Percentiles rank a stretch among this genome's conserved stretches.
These are phyloP conservation scores for Halichondria panicea DNA, from an alignment of 37 sponge, comb jelly and placozoan genomes.

Conservation along the genomic window DNA sequence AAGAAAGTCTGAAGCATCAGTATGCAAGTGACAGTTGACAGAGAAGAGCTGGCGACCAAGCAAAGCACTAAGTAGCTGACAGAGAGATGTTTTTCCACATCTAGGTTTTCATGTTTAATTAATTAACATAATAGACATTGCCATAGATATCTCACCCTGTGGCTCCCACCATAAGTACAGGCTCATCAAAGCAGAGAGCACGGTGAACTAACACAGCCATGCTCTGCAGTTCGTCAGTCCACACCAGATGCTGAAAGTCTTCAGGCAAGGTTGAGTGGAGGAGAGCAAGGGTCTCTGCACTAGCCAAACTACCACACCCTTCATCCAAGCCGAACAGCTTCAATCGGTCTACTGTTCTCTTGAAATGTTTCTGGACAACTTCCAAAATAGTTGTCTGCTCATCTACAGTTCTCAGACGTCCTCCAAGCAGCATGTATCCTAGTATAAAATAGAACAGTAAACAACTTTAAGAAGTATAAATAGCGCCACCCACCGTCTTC, in stretches of 20 bases:
- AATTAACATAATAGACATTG: neutral
- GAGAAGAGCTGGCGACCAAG: conserved; percentile 51
- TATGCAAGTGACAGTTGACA: conserved; percentile 98
- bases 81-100: conserved; percentile 97
- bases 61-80: conserved; percentile 74
- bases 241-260: conserved; percentile 70
- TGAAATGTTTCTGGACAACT: conserved; percentile 86
- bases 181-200: conserved; percentile 88
- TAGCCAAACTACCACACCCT: conserved; percentile 44
- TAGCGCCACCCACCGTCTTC: conserved; percentile 83
- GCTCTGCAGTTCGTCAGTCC: conserved; percentile 75
- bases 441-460: neutral
- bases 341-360: conserved; percentile 45
- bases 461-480: neutral
- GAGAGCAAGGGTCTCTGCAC: conserved; percentile 6
- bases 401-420: conserved; percentile 60
- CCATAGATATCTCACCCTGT: conserved; percentile 74
- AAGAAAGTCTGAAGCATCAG: conserved; percentile 98
- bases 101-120: conserved; percentile 25
- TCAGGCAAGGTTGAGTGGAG: conserved; percentile 11
- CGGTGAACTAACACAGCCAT: conserved; percentile 80
- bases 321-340: conserved; percentile 63
- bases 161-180: conserved; percentile 89
- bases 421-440: conserved; percentile 95
- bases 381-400: conserved; percentile 72